Conservation (phyloP, 1,140 invertebrate species). For the Akabosia matsudoensis region DNA sequence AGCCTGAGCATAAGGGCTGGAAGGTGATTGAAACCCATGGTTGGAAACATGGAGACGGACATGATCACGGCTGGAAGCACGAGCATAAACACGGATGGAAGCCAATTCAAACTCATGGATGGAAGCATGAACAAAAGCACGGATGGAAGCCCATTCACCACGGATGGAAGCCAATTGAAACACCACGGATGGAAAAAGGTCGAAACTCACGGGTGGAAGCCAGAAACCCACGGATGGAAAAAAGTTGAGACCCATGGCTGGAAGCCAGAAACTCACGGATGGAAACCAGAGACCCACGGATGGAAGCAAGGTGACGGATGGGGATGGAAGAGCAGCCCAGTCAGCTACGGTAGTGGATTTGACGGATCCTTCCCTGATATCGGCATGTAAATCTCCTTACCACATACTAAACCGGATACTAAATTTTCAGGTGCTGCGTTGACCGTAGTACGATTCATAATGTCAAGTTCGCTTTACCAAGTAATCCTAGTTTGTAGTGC, state of each 20-base stretch:
- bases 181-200: neutral
- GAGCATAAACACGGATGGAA: neutral
- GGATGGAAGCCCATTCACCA: neutral
- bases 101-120: no score
- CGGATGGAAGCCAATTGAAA: neutral
- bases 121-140: neutral
- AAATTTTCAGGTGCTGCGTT: no score
- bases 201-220: no score
- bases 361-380: no score
- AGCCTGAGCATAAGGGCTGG: neutral
- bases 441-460: no score
- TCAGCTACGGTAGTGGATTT: slow-evolving; percentile 1
- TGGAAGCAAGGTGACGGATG: neutral
- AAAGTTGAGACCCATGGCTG: neutral
- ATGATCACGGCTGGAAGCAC: neutral
- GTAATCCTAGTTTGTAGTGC: no score
- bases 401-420: no score
- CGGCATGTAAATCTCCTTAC: no score
- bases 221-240: neutral
- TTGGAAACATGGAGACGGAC: neutral
- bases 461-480: no score
- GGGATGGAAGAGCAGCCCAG: neutral
- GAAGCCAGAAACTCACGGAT: no score
- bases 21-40: no score
- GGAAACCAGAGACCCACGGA: neutral